Percentiles rank a stretch among this genome's conserved stretches.
These are phyloP conservation scores for Alligator sinensis DNA, from an alignment of 2,113 vertebrate species.

Conservation along the genomic window DNA sequence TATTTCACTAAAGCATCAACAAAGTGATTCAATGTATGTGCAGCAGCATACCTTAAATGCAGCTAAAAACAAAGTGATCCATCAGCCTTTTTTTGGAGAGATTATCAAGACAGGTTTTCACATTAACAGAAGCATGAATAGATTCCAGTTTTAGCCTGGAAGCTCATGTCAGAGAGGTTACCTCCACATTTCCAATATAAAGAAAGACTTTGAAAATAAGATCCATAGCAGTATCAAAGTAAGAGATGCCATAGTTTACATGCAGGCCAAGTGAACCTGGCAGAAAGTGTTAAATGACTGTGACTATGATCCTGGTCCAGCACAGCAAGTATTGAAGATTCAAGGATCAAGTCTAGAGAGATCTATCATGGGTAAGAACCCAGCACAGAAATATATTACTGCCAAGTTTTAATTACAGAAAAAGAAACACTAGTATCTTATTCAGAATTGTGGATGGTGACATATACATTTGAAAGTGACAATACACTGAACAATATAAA, in stretches of 20 bases:
- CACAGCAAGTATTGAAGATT: neutral
- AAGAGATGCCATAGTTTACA: neutral
- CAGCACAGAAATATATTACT: neutral
- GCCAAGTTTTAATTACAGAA: neutral
- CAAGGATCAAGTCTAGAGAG: neutral
- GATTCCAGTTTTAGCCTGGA: neutral
- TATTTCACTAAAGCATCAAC: neutral
- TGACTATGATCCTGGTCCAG: neutral
- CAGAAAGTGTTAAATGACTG: neutral
- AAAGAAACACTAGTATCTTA: neutral
- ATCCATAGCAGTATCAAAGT: fast-evolving
- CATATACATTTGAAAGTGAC: neutral
- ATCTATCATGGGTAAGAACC: neutral
- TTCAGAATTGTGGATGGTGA: neutral
- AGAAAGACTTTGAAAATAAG: neutral
- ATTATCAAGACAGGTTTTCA: neutral
- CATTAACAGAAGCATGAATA: conserved; percentile 3
- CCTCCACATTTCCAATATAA: neutral
- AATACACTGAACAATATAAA: neutral
- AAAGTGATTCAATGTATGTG: neutral
- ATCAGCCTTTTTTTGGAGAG: neutral
- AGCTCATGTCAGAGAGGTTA: neutral
- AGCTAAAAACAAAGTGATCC: neutral
- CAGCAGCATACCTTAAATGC: neutral
- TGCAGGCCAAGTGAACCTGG: neutral